These are phyloP conservation scores for Nipponia nippon DNA, from an alignment of 2,113 vertebrate genomes.

Conservation along the genomic window DNA sequence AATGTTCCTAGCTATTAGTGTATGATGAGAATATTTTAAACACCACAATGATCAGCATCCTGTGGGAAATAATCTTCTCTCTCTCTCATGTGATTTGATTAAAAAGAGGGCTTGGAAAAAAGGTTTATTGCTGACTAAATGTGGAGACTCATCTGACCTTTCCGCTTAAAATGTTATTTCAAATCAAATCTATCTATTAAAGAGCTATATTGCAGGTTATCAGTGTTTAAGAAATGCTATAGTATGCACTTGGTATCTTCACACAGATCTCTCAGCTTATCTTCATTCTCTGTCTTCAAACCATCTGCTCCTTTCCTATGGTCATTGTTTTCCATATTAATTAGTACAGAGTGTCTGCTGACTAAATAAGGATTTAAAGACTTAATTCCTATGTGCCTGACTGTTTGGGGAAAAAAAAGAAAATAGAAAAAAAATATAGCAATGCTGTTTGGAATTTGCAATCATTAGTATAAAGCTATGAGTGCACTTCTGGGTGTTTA, in stretches of 20 bases:
- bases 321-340: constrained; percentile 50
- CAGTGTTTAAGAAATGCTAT: neutral
- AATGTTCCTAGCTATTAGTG: neutral
- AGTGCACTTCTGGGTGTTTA: constrained; percentile 54
- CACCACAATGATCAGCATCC: neutral
- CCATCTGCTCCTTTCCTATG: constrained; percentile 36
- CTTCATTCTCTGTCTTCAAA: neutral
- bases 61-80: neutral
- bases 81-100: neutral
- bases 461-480: constrained; percentile 36
- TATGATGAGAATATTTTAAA: neutral
- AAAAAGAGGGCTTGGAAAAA: neutral
- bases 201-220: neutral
- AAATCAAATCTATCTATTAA: neutral
- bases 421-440: neutral
- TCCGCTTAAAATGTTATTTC: constrained; percentile 23
- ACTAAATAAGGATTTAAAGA: constrained; percentile 42
- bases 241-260: neutral
- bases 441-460: constrained; percentile 27
- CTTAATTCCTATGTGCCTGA: constrained; percentile 12
- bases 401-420: neutral
- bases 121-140: neutral
- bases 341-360: constrained; percentile 27
- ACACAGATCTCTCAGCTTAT: neutral
- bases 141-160: neutral